Evolutionary conservation across 2,888 invertebrate genomes (phyloP).

Genomic region (Vesta saturnalis): DNA sequence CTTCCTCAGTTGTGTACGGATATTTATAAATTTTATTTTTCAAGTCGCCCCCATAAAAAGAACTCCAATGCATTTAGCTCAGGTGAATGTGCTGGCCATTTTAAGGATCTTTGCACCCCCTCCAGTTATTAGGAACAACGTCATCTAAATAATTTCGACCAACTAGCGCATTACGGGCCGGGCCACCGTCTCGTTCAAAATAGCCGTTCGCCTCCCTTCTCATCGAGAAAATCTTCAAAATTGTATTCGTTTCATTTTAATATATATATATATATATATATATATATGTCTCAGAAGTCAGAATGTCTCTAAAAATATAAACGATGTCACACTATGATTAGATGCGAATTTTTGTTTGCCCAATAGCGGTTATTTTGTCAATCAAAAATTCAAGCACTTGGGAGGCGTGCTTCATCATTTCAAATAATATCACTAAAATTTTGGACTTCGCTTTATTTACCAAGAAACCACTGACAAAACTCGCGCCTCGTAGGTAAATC

Average conservation of each 20-base stretch:
- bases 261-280: too few relatives aligned
- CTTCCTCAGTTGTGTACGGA: not conserved
- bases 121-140: not conserved
- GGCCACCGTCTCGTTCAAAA: not conserved
- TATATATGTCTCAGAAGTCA: too few relatives aligned
- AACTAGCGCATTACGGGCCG: not conserved
- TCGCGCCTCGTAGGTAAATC: not conserved
- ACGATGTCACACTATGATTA: not conserved
- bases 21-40: not conserved
- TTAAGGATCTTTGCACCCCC: not conserved
- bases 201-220: not conserved
- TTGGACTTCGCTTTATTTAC: too few relatives aligned
- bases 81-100: too few relatives aligned
- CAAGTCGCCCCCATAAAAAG: not conserved
- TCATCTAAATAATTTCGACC: not conserved
- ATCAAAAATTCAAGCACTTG: too few relatives aligned
- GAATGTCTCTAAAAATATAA: not conserved
- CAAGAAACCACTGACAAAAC: too few relatives aligned
- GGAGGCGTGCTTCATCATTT: too few relatives aligned
- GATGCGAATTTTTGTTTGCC: not conserved
- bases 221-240: not conserved
- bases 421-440: too few relatives aligned
- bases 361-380: not conserved
- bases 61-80: not conserved
- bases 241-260: too few relatives aligned